phyloP scores from a whole-genome alignment of 2,888 invertebrate genomes.

The Drosophila affinis region DNA sequence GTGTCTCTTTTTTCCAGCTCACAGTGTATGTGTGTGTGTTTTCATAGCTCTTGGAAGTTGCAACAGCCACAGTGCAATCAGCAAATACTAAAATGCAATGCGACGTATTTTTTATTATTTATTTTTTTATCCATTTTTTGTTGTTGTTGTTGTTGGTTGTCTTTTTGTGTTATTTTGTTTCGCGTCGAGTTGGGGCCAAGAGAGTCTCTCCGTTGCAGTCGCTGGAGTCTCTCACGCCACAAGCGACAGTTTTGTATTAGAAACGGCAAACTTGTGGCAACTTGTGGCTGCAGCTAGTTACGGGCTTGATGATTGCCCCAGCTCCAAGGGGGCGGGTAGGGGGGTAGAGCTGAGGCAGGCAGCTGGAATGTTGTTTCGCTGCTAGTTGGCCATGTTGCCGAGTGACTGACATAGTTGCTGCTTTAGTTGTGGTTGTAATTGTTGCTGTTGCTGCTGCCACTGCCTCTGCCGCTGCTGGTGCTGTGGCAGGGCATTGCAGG shows the following conservation, averaged over 20 bases:
- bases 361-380: constrained; percentile 76
- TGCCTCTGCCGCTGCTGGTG: constrained; percentile 11
- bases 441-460: constrained; percentile 25
- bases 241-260: constrained; percentile 77
- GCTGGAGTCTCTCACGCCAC: constrained; percentile 70
- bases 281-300: constrained; percentile 75
- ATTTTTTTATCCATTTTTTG: constrained; percentile 29
- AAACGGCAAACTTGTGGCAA: constrained; percentile 58
- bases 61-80: constrained; percentile 51
- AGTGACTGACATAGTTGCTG: constrained; percentile 77
- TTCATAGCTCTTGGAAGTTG: constrained; percentile 55
- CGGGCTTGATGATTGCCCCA: constrained; percentile 52
- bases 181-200: constrained; percentile 42
- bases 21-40: constrained; percentile 38
- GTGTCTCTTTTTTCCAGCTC: constrained; percentile 31
- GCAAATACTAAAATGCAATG: constrained; percentile 68
- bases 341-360: constrained; percentile 27
- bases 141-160: constrained; percentile 8
- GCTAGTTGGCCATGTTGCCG: constrained; percentile 75
- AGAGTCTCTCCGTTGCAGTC: constrained; percentile 23
- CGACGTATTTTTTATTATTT: constrained; percentile 60
- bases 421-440: constrained; percentile 38
- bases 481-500: constrained; percentile 49
- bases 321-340: constrained; percentile 7
- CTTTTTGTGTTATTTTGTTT: constrained; percentile 28